Evolutionary conservation across 2,113 vertebrate genomes (phyloP), one percentile per base, ranked within the genome.

Genomic region (Mirza zaza): DNA sequence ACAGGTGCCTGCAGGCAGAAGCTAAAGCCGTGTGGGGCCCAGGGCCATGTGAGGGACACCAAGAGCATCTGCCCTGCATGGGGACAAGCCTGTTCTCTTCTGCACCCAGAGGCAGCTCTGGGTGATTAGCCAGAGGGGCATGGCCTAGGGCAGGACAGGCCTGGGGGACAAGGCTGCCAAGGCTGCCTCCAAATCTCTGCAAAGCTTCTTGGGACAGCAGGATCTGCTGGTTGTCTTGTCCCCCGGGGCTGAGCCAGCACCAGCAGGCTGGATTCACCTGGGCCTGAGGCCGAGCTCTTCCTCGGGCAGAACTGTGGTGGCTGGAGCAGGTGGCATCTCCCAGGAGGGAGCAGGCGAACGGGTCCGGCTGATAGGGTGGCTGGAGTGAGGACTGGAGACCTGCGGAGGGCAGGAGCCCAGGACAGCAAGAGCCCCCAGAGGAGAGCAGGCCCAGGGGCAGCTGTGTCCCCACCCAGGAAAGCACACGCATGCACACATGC

Each of bases 1-100:
- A 1, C 29, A 29, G 70, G 45, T 15, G 42, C 36, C 75, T 32
- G 29, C 21, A 34, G 25, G 23, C 55, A 59, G 84, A 29, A 32
- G 68, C 48, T 50, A 61, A 6, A 23, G 52, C 21, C 17, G 5
- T 42, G n/a, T n/a, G 39, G 55, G 68, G 4, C 13, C 13, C 29
- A 0, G 4, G 29, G 42, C 27, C 8, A 6, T 1, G 2, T 0
- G 12, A 0, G 11, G 29, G n/a, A 12, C 25, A 11, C 34, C 67
- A 9, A 3, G 15, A 36, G 45, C 6, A 3, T 67, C 9, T 25
- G n/a, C 59, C 36, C 59, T 0, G 4, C 50, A 52, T 4, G 42
- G 52, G 55, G 23, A 32, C 55, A 21, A 71, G 27, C 36, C n/a
- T 2, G 0, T 42, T 20, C 6, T 61, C 61, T 18, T 61, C 25